These are phyloP conservation scores for Callaeas wilsoni DNA, from an alignment of 2,113 vertebrate species.

Conservation along the genomic window DNA sequence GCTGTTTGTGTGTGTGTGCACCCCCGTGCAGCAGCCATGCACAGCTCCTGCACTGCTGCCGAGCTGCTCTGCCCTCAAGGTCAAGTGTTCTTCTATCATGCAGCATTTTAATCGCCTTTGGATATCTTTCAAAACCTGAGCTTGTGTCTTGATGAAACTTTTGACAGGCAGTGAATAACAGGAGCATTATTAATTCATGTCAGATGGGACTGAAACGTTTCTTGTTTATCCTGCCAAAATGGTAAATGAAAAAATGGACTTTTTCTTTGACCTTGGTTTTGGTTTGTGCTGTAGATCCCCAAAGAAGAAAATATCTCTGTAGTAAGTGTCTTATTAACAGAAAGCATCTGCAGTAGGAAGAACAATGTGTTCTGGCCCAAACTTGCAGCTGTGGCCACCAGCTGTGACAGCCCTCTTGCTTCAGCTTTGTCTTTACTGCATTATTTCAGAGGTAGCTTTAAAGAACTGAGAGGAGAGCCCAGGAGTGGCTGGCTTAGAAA, in stretches of 20 bases:
- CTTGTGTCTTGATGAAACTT: conserved; percentile 9
- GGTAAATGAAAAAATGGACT: not conserved
- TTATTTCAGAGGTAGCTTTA: not conserved
- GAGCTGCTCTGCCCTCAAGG: not conserved
- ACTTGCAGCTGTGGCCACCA: conserved; percentile 27
- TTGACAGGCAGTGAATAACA: conserved; percentile 13
- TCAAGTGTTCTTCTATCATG: not conserved
- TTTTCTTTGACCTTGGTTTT: conserved; percentile 2
- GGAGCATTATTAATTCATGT: conserved; percentile 26
- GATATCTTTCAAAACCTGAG: not conserved
- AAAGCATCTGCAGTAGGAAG: conserved; percentile 14
- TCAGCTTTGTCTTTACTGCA: not conserved
- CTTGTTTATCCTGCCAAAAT: conserved; percentile 33
- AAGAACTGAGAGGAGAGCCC: not conserved
- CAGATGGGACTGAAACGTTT: not conserved
- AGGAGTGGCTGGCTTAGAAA: not conserved
- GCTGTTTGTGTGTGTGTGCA: not conserved
- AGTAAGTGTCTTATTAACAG: not conserved
- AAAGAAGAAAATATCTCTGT: conserved; percentile 1
- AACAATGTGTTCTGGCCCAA: conserved; percentile 27
- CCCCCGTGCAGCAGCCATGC: not conserved
- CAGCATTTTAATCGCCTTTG: not conserved
- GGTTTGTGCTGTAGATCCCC: not conserved
- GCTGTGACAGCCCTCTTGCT: conserved; percentile 5
- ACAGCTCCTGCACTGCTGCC: not conserved